phyloP scores from a whole-genome alignment of 2,113 vertebrate genomes.

The Phoxinus phoxinus region DNA sequence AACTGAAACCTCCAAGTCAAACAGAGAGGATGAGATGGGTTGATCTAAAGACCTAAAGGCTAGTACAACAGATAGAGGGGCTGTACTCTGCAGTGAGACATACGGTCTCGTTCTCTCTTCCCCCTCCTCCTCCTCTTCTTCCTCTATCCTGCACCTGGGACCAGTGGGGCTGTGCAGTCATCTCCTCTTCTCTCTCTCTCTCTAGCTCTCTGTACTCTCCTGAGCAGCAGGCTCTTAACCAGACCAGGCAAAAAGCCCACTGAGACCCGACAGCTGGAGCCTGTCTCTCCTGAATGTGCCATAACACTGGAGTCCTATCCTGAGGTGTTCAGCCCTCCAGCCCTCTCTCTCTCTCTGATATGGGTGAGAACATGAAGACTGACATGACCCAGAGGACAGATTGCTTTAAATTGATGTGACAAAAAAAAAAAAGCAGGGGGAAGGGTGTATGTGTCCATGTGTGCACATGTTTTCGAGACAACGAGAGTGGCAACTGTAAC shows the following conservation, averaged over 20 bases:
- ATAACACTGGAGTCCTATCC: constrained; percentile 30
- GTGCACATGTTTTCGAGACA: background rate
- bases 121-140: background rate
- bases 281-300: constrained; percentile 37
- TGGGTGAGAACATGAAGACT: constrained; percentile 50
- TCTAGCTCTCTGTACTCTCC: constrained; percentile 6
- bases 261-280: constrained; percentile 47
- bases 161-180: constrained; percentile 26
- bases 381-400: constrained; percentile 48
- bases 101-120: background rate
- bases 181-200: constrained; percentile 17
- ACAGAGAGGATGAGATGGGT: constrained; percentile 29
- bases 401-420: constrained; percentile 38
- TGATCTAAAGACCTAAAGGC: constrained; percentile 34
- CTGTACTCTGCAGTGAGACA: background rate
- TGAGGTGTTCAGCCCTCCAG: constrained; percentile 18
- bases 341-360: constrained; percentile 20
- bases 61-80: constrained; percentile 39
- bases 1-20: constrained; percentile 24
- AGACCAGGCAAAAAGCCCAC: constrained; percentile 23
- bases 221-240: constrained; percentile 15
- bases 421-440: constrained; percentile 29
- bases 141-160: constrained; percentile 34
- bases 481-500: background rate
- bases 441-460: background rate